A percentile compares a stretch with the other conserved stretches of the same genome.
phyloP scores from a whole-genome alignment of 2,113 vertebrate species.

The Cheirogaleus medius region DNA sequence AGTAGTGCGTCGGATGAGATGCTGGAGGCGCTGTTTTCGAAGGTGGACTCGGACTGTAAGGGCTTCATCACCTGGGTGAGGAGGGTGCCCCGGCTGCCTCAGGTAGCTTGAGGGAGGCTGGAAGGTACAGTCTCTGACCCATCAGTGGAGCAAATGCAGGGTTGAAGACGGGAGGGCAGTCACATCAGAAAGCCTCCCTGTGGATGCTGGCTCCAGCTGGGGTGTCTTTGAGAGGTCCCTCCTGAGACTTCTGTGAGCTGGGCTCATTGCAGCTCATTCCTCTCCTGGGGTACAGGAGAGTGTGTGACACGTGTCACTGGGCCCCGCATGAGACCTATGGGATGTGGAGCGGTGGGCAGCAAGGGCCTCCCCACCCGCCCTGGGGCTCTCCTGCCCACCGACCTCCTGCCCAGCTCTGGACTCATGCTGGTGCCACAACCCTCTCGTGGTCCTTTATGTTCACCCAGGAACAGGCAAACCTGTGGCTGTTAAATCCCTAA shows the following conservation, averaged over 20 bases:
- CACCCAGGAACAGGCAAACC: neutral
- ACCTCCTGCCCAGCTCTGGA: neutral
- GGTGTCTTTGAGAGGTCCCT: neutral
- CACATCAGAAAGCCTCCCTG: neutral
- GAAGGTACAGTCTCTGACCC: neutral
- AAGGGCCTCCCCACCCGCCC: neutral
- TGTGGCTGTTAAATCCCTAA: neutral
- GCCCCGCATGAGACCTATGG: neutral
- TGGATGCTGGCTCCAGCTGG: neutral
- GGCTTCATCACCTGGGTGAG: conserved; percentile 80
- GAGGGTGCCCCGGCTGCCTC: neutral
- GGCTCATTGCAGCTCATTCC: neutral
- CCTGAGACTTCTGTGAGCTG: neutral
- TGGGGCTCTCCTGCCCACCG: neutral
- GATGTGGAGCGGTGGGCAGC: rapidly evolving
- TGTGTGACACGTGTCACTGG: neutral
- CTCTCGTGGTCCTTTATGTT: neutral
- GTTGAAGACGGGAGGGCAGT: neutral
- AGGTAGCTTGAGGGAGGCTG: neutral
- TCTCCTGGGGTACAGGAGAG: neutral
- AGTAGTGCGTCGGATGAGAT: conserved; percentile 54
- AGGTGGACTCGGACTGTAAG: conserved; percentile 78
- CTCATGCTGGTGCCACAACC: neutral
- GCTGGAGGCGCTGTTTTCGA: conserved; percentile 71
- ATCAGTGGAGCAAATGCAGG: neutral